Conservation (phyloP, 2,797 vertebrate genomes). For the Denticeps clupeoides region DNA sequence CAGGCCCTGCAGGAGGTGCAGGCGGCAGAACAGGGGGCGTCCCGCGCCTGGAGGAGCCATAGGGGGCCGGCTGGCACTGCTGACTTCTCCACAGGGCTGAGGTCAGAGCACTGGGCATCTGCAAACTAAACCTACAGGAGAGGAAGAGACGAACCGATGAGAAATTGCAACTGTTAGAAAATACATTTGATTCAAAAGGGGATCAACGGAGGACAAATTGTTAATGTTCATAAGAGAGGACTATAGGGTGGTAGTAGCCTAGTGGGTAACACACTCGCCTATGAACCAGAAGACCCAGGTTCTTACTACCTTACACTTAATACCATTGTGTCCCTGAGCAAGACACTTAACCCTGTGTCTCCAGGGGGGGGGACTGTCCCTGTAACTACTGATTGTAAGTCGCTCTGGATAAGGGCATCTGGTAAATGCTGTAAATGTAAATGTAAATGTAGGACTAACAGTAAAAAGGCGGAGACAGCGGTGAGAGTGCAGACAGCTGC, state of each 20-base stretch:
- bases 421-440: too few species aligned
- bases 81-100: slow-evolving; percentile 62
- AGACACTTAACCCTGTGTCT: too few species aligned
- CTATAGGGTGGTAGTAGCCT: too few species aligned
- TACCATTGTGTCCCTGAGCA: too few species aligned
- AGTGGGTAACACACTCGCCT: too few species aligned
- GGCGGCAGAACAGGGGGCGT: slow-evolving; percentile 53
- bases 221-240: too few species aligned
- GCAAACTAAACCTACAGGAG: slow-evolving; percentile 57
- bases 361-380: too few species aligned
- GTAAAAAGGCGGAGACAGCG: slow-evolving; percentile 12
- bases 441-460: slow-evolving; percentile 17
- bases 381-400: too few species aligned
- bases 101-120: slow-evolving; percentile 57
- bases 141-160: slow-evolving; percentile 18
- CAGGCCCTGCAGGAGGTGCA: slow-evolving; percentile 70
- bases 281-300: too few species aligned
- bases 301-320: too few species aligned
- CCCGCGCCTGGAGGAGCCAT: slow-evolving; percentile 60
- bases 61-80: slow-evolving; percentile 45
- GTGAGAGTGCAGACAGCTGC: slow-evolving; percentile 14
- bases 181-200: neutral
- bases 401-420: too few species aligned
- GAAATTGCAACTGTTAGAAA: too few species aligned
- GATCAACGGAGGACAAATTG: slow-evolving; percentile 1